Base-by-base conservation (phyloP, 1,140 invertebrate species). In the Dreissena polymorpha region DNA sequence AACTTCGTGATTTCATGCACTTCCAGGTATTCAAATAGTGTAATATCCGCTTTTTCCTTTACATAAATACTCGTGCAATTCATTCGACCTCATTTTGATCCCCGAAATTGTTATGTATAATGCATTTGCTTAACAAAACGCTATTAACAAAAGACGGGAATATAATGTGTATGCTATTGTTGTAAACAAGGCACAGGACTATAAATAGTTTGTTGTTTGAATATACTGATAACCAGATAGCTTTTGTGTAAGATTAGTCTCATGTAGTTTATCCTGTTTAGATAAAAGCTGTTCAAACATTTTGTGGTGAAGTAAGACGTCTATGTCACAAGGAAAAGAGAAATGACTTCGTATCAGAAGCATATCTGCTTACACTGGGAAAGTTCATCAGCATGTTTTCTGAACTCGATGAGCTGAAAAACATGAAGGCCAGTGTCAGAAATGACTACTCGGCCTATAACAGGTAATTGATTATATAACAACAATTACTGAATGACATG, bases 331-430 rank as follows among this genome's bases (percentile, higher is more conserved):
- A 97, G 49, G 98, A 99, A 93, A 99, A 99, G 93, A 94, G 97
- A 49, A 97, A 99, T 93, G 98, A 99, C 93, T 99, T 99, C 94
- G 97, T 99, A 0, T 99, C 98, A 0, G 99, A 99, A 93, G 98
- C 99, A 0, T 99, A 99, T 93, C 94, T 99, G 3, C 93, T 99
- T 55, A 99, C 98, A 0, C 94, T 99, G 23, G 99, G 98, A 68
- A 99, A 99, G 94, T 99, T 99, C 90, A 98, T 99, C 39, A 99
- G 99, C 93, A 99, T 99, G 98, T 99, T 99, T 95, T 98, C 98
- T 68, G 98, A 99, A 10, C 94, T 99, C 8, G 99, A 99, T 93
- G 99, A 99, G 92, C 94, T 99, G 16, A 99, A 99, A 93, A 99
- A 99, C 92, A 99, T 99, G 98, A 99, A 99, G 94, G 98, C 98